A percentile compares a stretch with the other conserved stretches of the same genome.
Evolutionary conservation across 1,140 invertebrate genomes (phyloP).

Genomic region (Eufriesea mexicana): DNA sequence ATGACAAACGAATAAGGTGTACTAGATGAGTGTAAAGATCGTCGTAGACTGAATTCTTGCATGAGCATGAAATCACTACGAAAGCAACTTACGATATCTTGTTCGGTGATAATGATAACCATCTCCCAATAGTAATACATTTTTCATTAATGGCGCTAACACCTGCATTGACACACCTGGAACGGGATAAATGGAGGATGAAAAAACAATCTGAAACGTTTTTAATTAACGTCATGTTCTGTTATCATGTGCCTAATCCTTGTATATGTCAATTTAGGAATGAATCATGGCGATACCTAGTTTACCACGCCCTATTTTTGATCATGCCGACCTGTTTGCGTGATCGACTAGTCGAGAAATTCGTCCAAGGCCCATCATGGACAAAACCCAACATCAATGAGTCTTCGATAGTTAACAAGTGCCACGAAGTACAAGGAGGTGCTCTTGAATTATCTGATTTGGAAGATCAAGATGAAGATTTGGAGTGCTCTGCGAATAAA

Average conservation of each 20-base stretch:
- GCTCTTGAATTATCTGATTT: no score
- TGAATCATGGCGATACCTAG: slow-evolving; percentile 76
- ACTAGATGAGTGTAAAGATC: no score
- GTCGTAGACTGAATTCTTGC: neutral
- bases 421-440: no score
- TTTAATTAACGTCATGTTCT: neutral
- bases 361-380: slow-evolving; percentile 82
- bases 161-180: slow-evolving; percentile 36
- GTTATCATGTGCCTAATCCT: neutral
- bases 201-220: neutral
- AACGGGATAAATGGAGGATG: neutral
- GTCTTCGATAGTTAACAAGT: neutral
- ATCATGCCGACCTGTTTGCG: slow-evolving; percentile 80
- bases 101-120: neutral
- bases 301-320: slow-evolving; percentile 83
- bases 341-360: slow-evolving; percentile 83
- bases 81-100: neutral
- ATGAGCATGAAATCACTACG: neutral
- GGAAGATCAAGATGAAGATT: neutral
- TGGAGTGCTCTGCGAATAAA: neutral
- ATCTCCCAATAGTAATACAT: neutral
- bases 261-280: slow-evolving; percentile 61
- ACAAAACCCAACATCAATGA: slow-evolving; percentile 12
- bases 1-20: no score
- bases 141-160: neutral